Conservation (phyloP, 2,888 invertebrate genomes). For the Omphaloscelis lunosa region DNA sequence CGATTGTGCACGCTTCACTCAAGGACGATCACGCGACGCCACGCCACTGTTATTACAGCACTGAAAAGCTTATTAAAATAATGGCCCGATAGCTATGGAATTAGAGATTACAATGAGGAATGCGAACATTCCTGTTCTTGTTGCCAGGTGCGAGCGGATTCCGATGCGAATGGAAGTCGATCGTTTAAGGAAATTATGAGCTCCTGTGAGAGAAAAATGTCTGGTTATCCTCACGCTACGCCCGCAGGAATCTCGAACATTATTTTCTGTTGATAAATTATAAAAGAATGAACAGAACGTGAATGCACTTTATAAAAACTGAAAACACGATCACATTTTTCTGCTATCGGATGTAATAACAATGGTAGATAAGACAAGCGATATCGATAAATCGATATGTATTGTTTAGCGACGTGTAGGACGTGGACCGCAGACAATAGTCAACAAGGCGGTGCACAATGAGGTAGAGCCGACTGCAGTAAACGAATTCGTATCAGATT, state of each 20-base stretch:
- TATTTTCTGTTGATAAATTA: constrained; percentile 38
- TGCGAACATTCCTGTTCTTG: constrained; percentile 79
- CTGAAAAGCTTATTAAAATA: constrained; percentile 84
- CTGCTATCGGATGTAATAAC: constrained; percentile 61
- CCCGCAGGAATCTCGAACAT: constrained; percentile 24
- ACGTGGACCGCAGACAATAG: constrained; percentile 72
- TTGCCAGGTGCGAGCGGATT: constrained; percentile 72
- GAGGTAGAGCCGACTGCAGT: constrained; percentile 69
- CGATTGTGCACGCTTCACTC: constrained; percentile 79
- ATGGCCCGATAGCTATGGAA: constrained; percentile 75
- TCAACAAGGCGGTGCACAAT: constrained; percentile 70
- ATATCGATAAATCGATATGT: constrained; percentile 76
- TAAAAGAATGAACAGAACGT: constrained; percentile 31
- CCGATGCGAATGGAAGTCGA: constrained; percentile 58
- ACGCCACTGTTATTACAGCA: constrained; percentile 72
- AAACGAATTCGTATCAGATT: constrained; percentile 76
- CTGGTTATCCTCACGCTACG: constrained; percentile 39
- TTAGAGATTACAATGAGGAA: constrained; percentile 82
- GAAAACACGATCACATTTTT: constrained; percentile 30
- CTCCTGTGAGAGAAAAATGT: constrained; percentile 60
- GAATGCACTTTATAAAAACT: constrained; percentile 35
- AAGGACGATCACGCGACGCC: constrained; percentile 84
- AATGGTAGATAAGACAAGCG: constrained; percentile 65
- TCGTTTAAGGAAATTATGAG: constrained; percentile 70
- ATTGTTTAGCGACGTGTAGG: constrained; percentile 57